Evolutionary conservation across 2,113 vertebrate genomes (phyloP), one percentile per base, ranked within the genome.

Genomic region (Hemiscyllium ocellatum): DNA sequence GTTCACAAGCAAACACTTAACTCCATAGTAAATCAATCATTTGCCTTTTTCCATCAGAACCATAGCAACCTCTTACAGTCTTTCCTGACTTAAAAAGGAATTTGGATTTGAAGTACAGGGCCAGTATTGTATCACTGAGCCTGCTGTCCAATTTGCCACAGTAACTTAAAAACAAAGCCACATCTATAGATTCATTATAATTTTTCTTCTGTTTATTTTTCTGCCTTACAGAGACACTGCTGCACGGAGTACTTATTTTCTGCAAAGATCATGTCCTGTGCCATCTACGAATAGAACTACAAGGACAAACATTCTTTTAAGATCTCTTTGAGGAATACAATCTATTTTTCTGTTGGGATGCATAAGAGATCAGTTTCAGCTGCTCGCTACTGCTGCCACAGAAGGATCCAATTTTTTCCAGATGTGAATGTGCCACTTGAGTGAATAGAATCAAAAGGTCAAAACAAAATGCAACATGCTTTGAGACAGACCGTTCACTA

Each of bases 81-180:
- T 72, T 94, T 95, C 17, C 69, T 95, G 50, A 95, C 68, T 95
- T 72, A 52, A 72, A 95, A 95, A 95, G 94, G 94, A 95, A 95
- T 95, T 95, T 50, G 68, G 94, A 72, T 72, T 95, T 72, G 68
- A 70, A 95, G 52, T 72, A 95, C 94, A 95, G 69, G 69, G 94
- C 42, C 94, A 52, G 69, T 47, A 95, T 95, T 95, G 94, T 95
- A 52, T 47, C 42, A 47, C 69, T 72, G 94, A 10, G 94, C 94
- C 42, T 72, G 68, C 22, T 70, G 22, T 95, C 68, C 94, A 72
- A 29, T 50, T 95, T 76, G 69, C 94, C 37, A 50, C 94, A 95
- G 94, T 72, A 95, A 95, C 42, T 50, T 50, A 47, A 95, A 95
- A 72, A 95, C 94, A 95, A 95, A 95, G 94, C 94, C 94, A 95